Evolutionary conservation across 2,113 vertebrate genomes (phyloP), one percentile per base, ranked within the genome.

Genomic region (Malurus melanocephalus): DNA sequence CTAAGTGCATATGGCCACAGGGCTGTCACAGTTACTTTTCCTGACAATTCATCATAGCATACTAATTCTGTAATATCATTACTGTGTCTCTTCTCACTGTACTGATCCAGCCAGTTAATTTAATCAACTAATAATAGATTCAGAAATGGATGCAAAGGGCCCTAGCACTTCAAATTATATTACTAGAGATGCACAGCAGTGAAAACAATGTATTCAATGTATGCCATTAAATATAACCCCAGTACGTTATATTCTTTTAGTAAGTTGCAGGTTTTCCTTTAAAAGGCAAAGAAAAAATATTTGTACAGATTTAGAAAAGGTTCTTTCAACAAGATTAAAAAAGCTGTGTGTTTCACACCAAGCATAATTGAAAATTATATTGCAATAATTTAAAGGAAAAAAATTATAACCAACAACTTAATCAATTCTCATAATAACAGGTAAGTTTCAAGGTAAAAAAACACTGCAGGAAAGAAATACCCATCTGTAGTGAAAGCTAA

Each of bases 51-150:
- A 99, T 99, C 99, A 99, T 98, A 94, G 98, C 97, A 97, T 98
- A 98, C 98, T 99, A 99, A 99, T 99, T 99, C 98, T 98, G 98
- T 99, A 99, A 99, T 98, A 98, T 98, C 98, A 98, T 99, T 99
- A 99, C 98, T 93, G 97, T 97, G 97, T 97, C 97, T 98, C 98
- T 99, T 99, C 97, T 97, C 98, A 98, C 98, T 98, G 98, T 98
- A 98, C 98, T 95, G 97, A 98, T 98, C 97, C 97, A 98, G 97
- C 97, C 97, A 97, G 98, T 97, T 98, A 99, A 99, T 98, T 98
- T 98, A 98, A 99, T 99, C 98, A 99, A 98, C 97, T 97, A 98
- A 98, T 98, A 98, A 98, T 98, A 98, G 96, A 97, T 97, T 97
- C 97, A 97, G 97, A 97, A 97, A 98, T 97, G 97, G 97, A 98